These are phyloP conservation scores for Octomys mimax DNA, from an alignment of 2,797 vertebrate species.

Conservation along the genomic window DNA sequence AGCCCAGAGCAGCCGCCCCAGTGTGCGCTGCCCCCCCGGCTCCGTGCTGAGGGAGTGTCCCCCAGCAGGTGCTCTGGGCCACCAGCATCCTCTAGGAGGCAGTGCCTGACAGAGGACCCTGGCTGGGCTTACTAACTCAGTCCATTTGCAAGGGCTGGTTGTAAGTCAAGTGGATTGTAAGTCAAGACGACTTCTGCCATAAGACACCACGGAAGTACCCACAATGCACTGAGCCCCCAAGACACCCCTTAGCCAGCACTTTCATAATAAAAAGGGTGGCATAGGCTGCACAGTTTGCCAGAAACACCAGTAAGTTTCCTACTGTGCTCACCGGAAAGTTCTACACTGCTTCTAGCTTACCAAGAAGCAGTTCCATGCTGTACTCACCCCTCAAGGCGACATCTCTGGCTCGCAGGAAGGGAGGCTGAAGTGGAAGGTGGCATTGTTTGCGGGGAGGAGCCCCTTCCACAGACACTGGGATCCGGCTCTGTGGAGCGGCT, in stretches of 20 bases:
- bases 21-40: too few species aligned
- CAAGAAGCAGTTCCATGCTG: background rate
- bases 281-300: background rate
- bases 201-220: background rate
- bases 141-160: too few species aligned
- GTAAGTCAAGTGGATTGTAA: background rate
- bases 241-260: too few species aligned
- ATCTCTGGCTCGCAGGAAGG: background rate
- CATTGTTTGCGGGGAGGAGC: background rate
- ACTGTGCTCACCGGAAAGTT: background rate
- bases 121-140: background rate
- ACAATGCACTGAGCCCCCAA: background rate
- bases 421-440: background rate
- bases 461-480: background rate
- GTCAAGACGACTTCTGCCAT: background rate
- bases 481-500: background rate
- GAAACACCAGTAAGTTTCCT: background rate
- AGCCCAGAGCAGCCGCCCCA: accelerated
- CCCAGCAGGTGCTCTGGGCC: background rate
- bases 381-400: too few species aligned
- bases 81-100: background rate
- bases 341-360: background rate
- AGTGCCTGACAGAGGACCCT: background rate
- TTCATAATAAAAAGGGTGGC: background rate
- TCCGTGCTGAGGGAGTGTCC: background rate